Evolutionary conservation across 2,797 vertebrate species (phyloP).

Genomic region (Enteromius anoplus): DNA sequence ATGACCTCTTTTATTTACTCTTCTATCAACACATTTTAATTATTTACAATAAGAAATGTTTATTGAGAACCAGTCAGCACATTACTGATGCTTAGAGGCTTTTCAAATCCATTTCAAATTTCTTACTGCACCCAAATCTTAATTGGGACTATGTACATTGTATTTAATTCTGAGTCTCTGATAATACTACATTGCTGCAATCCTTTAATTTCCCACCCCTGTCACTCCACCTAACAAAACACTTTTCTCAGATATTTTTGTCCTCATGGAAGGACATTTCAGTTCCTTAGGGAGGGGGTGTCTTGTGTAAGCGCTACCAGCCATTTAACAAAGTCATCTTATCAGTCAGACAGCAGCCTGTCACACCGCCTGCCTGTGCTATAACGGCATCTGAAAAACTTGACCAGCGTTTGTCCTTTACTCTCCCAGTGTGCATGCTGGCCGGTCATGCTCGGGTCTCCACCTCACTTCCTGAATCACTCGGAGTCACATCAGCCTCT

Average conservation of each 20-base stretch:
- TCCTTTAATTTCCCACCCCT: not conserved
- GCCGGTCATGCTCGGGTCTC: not conserved
- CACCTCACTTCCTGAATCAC: conserved; percentile 34
- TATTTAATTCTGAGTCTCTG: not conserved
- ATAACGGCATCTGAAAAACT: conserved; percentile 15
- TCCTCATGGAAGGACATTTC: conserved; percentile 1
- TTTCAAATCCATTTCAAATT: too few relatives aligned
- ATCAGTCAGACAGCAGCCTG: conserved; percentile 31
- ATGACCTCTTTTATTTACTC: too few relatives aligned
- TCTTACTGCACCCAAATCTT: too few relatives aligned
- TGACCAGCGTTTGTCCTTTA: conserved; percentile 22
- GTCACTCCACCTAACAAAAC: not conserved
- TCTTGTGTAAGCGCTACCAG: conserved; percentile 1
- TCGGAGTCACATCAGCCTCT: conserved; percentile 62
- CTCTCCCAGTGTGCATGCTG: conserved; percentile 21
- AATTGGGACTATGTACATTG: not conserved
- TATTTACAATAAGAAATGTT: too few relatives aligned
- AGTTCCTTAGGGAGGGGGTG: not conserved
- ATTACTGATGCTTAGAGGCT: too few relatives aligned
- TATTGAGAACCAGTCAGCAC: too few relatives aligned
- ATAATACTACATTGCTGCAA: not conserved
- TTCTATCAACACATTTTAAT: too few relatives aligned
- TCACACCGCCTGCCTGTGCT: not conserved
- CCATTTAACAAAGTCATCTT: conserved; percentile 30
- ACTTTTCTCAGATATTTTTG: conserved; percentile 1